Conservation (phyloP, 2,888 invertebrate species). For the Mythimna ferrago region DNA sequence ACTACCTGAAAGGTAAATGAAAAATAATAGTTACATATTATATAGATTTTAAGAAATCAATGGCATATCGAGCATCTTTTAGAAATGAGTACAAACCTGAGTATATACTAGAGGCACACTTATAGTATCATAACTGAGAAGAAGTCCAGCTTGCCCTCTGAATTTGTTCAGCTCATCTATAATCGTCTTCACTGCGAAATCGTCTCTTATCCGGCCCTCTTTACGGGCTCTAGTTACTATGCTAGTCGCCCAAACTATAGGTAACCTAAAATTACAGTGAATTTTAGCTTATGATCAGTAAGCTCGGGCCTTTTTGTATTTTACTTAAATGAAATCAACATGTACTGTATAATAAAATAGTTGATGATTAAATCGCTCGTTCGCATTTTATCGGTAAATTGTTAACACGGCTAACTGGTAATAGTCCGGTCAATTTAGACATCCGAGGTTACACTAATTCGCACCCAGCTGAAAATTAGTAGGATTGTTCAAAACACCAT, state of each 20-base stretch:
- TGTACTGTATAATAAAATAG: slow-evolving; percentile 4
- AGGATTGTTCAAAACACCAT: too few species aligned
- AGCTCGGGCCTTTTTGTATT: too few species aligned
- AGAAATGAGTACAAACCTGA: slow-evolving; percentile 87
- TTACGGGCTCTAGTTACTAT: slow-evolving; percentile 97
- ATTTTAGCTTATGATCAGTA: neutral
- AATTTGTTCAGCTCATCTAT: slow-evolving; percentile 97
- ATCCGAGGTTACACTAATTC: too few species aligned
- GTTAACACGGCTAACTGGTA: slow-evolving; percentile 12
- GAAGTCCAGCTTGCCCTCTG: slow-evolving; percentile 94
- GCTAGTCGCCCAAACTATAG: slow-evolving; percentile 97
- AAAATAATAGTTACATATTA: neutral
- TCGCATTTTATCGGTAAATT: slow-evolving; percentile 39
- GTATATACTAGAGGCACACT: slow-evolving; percentile 96
- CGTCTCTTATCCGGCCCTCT: slow-evolving; percentile 96
- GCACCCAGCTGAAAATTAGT: too few species aligned
- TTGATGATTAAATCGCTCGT: slow-evolving; percentile 33
- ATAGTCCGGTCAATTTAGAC: too few species aligned
- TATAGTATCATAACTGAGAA: slow-evolving; percentile 95
- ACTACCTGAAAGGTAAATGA: slow-evolving; percentile 91
- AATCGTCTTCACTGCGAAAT: slow-evolving; percentile 98
- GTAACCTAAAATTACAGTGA: slow-evolving; percentile 89
- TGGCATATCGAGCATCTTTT: neutral
- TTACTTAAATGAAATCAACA: neutral
- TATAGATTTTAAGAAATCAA: neutral